Percentiles rank a stretch among this genome's conserved stretches.
phyloP scores from a whole-genome alignment of 2,797 vertebrate genomes.

The Acrossocheilus fasciatus region DNA sequence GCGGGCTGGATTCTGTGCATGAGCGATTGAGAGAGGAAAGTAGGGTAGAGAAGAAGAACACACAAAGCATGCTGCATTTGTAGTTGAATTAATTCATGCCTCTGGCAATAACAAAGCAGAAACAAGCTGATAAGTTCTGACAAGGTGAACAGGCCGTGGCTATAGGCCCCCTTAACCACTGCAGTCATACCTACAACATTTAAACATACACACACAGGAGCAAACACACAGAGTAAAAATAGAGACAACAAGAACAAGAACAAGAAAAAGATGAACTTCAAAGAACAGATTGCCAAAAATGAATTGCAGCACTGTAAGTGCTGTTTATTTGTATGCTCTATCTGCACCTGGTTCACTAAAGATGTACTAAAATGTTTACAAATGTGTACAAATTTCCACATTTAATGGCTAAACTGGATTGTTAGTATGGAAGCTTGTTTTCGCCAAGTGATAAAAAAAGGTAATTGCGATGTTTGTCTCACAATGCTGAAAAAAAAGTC shows the following conservation, averaged over 20 bases:
- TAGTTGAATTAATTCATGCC: constrained; percentile 81
- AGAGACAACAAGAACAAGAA: background rate
- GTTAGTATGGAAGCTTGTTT: background rate
- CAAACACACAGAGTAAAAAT: constrained; percentile 33
- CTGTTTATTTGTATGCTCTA: background rate
- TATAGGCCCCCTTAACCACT: constrained; percentile 42
- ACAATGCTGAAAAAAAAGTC: background rate
- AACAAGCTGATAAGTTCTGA: constrained; percentile 71
- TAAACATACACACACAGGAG: constrained; percentile 39
- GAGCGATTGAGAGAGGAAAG: constrained; percentile 44
- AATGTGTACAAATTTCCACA: background rate
- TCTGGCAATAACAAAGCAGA: constrained; percentile 81
- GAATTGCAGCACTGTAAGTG: background rate
- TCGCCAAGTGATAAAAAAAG: background rate
- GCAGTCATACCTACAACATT: constrained; percentile 59
- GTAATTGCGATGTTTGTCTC: background rate
- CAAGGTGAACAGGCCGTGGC: constrained; percentile 75
- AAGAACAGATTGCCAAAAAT: background rate
- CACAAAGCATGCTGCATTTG: constrained; percentile 66
- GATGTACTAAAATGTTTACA: background rate
- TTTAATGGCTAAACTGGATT: background rate
- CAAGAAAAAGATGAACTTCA: background rate
- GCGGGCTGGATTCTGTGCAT: constrained; percentile 32
- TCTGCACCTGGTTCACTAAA: too few species aligned
- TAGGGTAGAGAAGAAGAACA: constrained; percentile 2